Evolutionary conservation across 2,113 vertebrate species (phyloP).

Genomic region (Hystrix brachyura): DNA sequence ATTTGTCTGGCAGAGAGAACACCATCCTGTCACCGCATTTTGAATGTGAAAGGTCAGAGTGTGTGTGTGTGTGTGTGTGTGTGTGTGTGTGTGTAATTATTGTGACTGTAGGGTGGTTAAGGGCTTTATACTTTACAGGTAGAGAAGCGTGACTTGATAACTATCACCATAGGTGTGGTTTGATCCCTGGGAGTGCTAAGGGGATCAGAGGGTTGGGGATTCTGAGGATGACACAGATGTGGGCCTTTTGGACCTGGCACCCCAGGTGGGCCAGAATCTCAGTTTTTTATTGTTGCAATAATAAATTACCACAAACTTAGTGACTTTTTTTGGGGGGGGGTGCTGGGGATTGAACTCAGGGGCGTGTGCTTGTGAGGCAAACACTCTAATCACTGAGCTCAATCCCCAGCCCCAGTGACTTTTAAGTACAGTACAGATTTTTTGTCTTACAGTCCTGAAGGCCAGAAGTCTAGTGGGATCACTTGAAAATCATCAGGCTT

Average conservation of each 20-base stretch:
- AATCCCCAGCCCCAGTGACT: not conserved
- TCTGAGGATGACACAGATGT: not conserved
- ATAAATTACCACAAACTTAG: not conserved
- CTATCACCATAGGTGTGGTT: not conserved
- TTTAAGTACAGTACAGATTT: not conserved
- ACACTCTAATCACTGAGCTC: too few species aligned
- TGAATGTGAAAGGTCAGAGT: not conserved
- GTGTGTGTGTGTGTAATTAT: not conserved
- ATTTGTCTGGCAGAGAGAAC: not conserved
- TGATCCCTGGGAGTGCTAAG: not conserved
- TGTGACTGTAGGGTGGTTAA: not conserved
- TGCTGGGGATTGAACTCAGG: too few species aligned
- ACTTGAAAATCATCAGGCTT: not conserved
- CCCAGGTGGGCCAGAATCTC: not conserved
- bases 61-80: not conserved
- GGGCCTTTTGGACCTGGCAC: not conserved
- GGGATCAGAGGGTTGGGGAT: not conserved
- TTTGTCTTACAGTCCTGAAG: not conserved
- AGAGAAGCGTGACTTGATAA: not conserved
- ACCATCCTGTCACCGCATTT: not conserved
- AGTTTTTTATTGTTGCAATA: not conserved
- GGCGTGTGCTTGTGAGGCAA: too few species aligned
- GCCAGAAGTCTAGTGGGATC: not conserved
- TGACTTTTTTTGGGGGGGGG: not conserved
- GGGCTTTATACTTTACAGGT: not conserved